These are phyloP conservation scores for Natrix natrix DNA, from an alignment of 2,797 vertebrate genomes.

Conservation along the genomic window DNA sequence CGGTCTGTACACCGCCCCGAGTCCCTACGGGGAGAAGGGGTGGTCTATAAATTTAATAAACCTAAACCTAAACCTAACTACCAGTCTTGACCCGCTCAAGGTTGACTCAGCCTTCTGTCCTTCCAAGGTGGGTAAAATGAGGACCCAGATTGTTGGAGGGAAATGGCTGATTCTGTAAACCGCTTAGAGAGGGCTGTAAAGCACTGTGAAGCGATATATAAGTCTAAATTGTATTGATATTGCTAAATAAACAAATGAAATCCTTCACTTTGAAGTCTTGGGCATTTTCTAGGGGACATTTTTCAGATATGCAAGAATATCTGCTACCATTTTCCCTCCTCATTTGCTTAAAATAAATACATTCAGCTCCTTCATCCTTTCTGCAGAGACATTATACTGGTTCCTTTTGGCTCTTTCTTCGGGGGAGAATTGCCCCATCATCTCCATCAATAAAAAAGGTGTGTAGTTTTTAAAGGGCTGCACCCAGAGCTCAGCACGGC, in stretches of 20 bases:
- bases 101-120: too few relatives aligned
- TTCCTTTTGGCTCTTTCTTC: not conserved
- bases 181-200: too few relatives aligned
- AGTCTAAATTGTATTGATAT: too few relatives aligned
- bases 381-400: rapidly evolving
- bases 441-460: not conserved
- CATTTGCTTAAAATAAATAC: not conserved
- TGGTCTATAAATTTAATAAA: too few relatives aligned
- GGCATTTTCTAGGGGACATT: not conserved
- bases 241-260: not conserved
- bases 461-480: not conserved
- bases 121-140: too few relatives aligned
- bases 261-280: not conserved
- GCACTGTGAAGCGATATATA: too few relatives aligned
- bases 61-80: too few relatives aligned
- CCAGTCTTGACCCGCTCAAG: too few relatives aligned
- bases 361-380: not conserved
- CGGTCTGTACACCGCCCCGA: too few relatives aligned
- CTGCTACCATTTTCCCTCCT: not conserved
- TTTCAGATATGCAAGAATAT: not conserved
- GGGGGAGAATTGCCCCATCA: not conserved
- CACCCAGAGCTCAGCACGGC: not conserved
- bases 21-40: too few relatives aligned
- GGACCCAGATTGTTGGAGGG: too few relatives aligned
- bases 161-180: too few relatives aligned